These are phyloP conservation scores for Anagyrus pseudococci DNA, from an alignment of 2,888 invertebrate species.

Conservation along the genomic window DNA sequence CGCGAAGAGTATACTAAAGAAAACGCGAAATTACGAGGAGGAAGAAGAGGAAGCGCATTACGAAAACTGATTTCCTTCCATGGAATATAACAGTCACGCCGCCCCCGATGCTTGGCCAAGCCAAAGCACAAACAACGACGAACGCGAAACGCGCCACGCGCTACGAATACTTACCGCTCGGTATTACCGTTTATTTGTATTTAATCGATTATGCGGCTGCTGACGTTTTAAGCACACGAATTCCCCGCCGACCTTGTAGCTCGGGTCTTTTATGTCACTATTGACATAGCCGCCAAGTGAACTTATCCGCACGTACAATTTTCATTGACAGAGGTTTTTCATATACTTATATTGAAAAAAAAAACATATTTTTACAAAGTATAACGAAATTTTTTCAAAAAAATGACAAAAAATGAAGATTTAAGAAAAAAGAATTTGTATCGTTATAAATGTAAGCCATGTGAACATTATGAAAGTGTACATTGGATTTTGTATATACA, in stretches of 20 bases:
- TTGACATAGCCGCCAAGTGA: constrained; percentile 20
- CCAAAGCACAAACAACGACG: neutral
- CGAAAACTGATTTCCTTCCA: constrained; percentile 45
- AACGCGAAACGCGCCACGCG: constrained; percentile 12
- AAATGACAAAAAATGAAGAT: constrained; percentile 7
- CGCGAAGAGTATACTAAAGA: constrained; percentile 57
- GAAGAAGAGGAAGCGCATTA: constrained; percentile 55
- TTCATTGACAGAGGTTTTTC: constrained; percentile 18
- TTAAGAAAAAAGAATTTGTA: constrained; percentile 19
- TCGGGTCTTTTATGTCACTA: constrained; percentile 16
- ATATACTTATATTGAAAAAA: constrained; percentile 15
- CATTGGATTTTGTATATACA: constrained; percentile 48
- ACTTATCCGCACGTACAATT: constrained; percentile 27
- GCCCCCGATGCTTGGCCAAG: neutral
- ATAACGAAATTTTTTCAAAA: constrained; percentile 34
- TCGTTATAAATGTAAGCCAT: constrained; percentile 12
- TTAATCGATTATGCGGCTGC: constrained; percentile 25
- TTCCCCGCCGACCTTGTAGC: neutral
- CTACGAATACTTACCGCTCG: constrained; percentile 34
- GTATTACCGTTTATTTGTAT: constrained; percentile 38
- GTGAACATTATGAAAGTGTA: constrained; percentile 40
- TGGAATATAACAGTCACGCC: constrained; percentile 7
- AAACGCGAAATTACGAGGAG: constrained; percentile 59
- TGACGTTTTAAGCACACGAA: constrained; percentile 15
- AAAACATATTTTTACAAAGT: constrained; percentile 47